phyloP scores from a whole-genome alignment of 1,140 invertebrate species.

The Bombus breviceps region DNA sequence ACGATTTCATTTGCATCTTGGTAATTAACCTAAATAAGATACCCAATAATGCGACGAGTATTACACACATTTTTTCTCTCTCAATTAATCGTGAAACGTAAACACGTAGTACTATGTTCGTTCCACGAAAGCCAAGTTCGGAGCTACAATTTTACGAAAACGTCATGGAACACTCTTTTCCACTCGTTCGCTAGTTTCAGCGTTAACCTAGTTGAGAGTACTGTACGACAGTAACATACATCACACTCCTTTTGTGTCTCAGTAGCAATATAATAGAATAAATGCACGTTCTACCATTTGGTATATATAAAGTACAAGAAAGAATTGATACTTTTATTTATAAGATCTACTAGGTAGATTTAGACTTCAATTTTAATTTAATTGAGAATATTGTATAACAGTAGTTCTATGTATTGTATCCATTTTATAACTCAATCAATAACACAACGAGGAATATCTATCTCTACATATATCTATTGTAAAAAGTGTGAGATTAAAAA shows the following conservation, averaged over 20 bases:
- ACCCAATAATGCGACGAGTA: background rate
- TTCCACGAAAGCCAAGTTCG: background rate
- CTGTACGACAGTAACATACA: background rate
- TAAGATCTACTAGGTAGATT: too few species aligned
- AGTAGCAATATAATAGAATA: background rate
- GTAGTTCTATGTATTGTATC: too few species aligned
- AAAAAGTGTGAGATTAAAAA: too few species aligned
- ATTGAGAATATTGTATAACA: too few species aligned
- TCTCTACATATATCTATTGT: too few species aligned
- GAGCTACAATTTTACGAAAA: background rate
- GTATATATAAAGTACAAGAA: background rate
- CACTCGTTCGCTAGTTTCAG: background rate
- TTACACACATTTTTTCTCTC: background rate
- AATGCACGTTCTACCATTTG: background rate
- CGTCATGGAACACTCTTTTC: background rate
- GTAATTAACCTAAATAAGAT: background rate
- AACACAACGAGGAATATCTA: too few species aligned
- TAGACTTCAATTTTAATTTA: background rate
- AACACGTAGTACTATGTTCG: background rate
- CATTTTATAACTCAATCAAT: too few species aligned
- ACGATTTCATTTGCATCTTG: background rate
- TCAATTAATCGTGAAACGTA: background rate
- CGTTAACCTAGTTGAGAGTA: background rate
- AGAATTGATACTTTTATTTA: background rate
- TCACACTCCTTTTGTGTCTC: background rate